Conservation (phyloP, 2,888 invertebrate genomes). For the Sinotaia quadrata region DNA sequence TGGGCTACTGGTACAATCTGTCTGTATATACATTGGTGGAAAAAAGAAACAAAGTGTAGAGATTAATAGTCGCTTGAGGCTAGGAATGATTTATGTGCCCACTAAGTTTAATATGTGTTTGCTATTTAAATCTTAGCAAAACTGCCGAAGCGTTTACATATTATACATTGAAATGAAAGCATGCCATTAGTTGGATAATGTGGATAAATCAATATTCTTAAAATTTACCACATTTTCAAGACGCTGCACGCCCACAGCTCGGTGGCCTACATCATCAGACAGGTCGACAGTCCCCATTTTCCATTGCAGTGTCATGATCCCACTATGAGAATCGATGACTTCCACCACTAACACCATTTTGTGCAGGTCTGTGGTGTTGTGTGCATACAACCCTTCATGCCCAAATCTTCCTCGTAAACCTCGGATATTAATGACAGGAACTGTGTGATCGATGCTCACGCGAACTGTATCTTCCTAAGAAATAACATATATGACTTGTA, state of each 20-base stretch:
- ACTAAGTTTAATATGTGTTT: no score
- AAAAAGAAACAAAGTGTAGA: neutral
- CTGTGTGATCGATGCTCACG: slow-evolving; percentile 35
- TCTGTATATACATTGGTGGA: slow-evolving; percentile 20
- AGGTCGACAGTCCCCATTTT: slow-evolving; percentile 34
- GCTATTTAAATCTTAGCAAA: no score
- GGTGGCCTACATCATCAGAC: slow-evolving; percentile 23
- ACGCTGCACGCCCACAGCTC: slow-evolving; percentile 10
- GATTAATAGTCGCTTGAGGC: no score
- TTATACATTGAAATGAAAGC: no score
- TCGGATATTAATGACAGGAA: slow-evolving; percentile 39
- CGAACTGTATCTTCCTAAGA: slow-evolving; percentile 25
- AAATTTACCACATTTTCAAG: slow-evolving; percentile 9
- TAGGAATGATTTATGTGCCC: no score
- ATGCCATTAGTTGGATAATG: no score
- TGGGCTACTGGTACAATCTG: neutral
- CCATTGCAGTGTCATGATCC: slow-evolving; percentile 45
- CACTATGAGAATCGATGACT: slow-evolving; percentile 46
- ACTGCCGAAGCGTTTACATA: no score
- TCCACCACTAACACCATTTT: slow-evolving; percentile 42
- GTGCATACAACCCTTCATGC: slow-evolving; percentile 39
- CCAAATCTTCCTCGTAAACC: slow-evolving; percentile 38
- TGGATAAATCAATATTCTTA: no score
- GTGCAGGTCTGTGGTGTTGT: slow-evolving; percentile 43
- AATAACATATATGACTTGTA: neutral